Evolutionary conservation across 2,113 vertebrate species (phyloP), one percentile per base, ranked within the genome.

Genomic region (Phylloscopus trochilus): DNA sequence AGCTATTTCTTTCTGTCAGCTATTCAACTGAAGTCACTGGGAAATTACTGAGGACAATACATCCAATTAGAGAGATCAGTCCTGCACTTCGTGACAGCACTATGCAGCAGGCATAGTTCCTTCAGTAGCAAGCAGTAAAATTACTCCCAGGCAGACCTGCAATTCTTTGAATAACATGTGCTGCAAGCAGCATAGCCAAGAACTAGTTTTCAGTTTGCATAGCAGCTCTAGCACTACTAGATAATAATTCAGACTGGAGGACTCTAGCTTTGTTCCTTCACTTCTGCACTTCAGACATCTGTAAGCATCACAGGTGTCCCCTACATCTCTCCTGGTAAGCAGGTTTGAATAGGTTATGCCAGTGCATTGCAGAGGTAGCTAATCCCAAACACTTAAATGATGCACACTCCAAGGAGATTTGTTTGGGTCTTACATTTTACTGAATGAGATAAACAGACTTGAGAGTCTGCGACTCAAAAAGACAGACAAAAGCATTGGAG

Each of bases 31-130:
- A 87, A 91, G 59, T 87, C 18, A 33, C 24, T 49, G 41, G 52
- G 66, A 93, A 92, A 89, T 89, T 82, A 92, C 47, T 79, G 78
- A 87, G 63, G 73, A 87, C 87, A 82, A 68, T 66, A 51, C 24
- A 80, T 31, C 51, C 86, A 85, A 90, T 93, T 97, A 88, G 64
- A 86, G 41, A 83, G 79, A 64, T 77, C 59, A 55, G 63, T 62
- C 77, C 83, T 80, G 63, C 63, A 12, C 44, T 56, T 58, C 58
- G 7, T 64, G 82, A 88, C 70, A 78, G 72, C 67, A 4, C 33
- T 17, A 4, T 15, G 12, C 69, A 51, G 53, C 8, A 55, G 67
- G 56, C 66, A 33, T 9, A 31, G n/a, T 10, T 66, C 51, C 76
- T 89, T 91, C 68, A 49, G 27, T 3, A 90, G 68, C 47, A 52